Conservation (phyloP, 2,113 vertebrate genomes). For the Ceyx margarethae region DNA sequence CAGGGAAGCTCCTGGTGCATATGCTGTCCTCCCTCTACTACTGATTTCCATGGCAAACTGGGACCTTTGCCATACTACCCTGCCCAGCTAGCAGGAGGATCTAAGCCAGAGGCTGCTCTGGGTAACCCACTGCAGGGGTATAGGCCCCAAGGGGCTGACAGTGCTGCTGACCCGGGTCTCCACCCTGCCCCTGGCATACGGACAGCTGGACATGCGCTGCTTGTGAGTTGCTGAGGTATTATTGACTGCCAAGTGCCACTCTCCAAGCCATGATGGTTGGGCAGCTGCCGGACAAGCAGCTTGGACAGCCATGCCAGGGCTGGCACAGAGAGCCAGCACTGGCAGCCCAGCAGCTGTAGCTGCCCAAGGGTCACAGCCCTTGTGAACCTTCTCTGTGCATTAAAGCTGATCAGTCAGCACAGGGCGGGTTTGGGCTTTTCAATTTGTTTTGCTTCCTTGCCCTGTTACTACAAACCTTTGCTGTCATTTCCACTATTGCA, state of each 20-base stretch:
- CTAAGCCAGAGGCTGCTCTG: background rate
- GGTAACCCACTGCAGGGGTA: rapidly evolving
- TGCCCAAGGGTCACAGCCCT: background rate
- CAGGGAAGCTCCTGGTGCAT: background rate
- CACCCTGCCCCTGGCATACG: rapidly evolving
- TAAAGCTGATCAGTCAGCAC: background rate
- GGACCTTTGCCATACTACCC: background rate
- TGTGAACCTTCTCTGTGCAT: rapidly evolving
- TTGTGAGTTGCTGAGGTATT: rapidly evolving
- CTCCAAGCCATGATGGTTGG: rapidly evolving
- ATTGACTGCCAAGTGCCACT: rapidly evolving
- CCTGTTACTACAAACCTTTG: background rate
- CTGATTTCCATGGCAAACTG: background rate
- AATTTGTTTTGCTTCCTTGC: background rate
- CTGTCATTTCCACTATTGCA: background rate
- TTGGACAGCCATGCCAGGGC: rapidly evolving
- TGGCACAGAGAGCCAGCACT: background rate
- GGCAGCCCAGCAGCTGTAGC: background rate
- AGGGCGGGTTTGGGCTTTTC: background rate
- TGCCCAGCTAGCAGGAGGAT: background rate
- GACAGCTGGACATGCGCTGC: background rate
- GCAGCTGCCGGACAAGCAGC: background rate
- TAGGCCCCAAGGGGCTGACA: background rate
- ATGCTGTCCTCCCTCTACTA: background rate
- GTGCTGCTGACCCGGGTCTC: background rate